Conservation (phyloP, 2,888 invertebrate species). For the Chymomyza fuscimana region DNA sequence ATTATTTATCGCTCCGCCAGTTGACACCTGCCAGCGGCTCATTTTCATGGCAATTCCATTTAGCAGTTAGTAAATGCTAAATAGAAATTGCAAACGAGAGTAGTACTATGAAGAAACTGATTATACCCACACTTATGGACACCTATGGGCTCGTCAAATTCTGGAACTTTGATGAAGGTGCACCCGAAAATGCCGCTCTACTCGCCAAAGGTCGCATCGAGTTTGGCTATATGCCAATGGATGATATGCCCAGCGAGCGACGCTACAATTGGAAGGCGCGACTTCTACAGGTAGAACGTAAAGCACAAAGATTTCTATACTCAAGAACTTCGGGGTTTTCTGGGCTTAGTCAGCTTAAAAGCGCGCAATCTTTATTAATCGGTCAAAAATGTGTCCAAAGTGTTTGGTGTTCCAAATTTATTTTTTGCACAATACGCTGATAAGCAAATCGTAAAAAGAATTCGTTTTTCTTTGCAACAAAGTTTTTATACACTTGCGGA, state of each 20-base stretch:
- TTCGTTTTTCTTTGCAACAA: background rate
- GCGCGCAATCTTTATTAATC: background rate
- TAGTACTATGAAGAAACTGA: constrained; percentile 68
- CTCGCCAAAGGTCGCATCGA: constrained; percentile 9
- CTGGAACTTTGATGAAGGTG: constrained; percentile 73
- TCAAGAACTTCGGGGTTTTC: background rate
- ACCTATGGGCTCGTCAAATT: constrained; percentile 74
- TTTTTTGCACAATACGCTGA: background rate
- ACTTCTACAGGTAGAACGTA: constrained; percentile 47
- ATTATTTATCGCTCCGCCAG: constrained; percentile 70
- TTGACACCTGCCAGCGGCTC: constrained; percentile 63
- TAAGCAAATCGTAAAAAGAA: background rate
- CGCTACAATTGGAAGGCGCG: constrained; percentile 45
- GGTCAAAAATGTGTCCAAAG: background rate
- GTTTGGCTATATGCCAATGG: constrained; percentile 17
- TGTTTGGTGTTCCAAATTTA: background rate
- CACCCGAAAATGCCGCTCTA: constrained; percentile 38
- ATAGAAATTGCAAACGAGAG: constrained; percentile 1
- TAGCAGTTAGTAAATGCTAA: background rate
- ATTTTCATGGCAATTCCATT: background rate
- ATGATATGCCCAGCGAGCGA: constrained; percentile 46
- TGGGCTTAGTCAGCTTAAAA: constrained; percentile 2
- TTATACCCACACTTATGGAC: constrained; percentile 72
- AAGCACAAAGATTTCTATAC: background rate
- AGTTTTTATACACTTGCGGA: background rate